These are phyloP conservation scores for Ambastaia sidthimunki DNA, from an alignment of 2,797 vertebrate species.

Conservation along the genomic window DNA sequence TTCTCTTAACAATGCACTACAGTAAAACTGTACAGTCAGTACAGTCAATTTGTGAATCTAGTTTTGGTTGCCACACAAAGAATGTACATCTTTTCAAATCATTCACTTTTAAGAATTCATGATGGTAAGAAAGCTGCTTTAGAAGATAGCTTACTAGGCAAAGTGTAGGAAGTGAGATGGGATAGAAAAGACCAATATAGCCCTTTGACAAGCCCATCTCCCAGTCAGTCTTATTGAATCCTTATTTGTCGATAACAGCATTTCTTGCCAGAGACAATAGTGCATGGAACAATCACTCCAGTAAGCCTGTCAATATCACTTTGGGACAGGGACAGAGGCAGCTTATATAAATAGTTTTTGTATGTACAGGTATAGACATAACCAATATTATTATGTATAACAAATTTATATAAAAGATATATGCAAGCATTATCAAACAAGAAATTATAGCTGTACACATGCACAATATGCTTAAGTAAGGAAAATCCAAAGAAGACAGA, in stretches of 20 bases:
- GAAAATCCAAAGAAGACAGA: conserved; percentile 45
- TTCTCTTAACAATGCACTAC: too few species aligned
- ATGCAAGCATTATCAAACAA: neutral
- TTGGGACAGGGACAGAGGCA: conserved; percentile 70
- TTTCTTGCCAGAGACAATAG: conserved; percentile 82
- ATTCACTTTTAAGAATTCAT: neutral
- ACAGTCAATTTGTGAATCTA: neutral
- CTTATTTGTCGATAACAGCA: conserved; percentile 80
- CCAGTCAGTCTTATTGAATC: conserved; percentile 76
- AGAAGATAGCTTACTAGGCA: neutral
- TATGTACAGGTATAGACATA: neutral
- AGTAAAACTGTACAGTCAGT: neutral
- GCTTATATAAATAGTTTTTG: conserved; percentile 35
- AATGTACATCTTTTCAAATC: neutral
- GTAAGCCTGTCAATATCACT: conserved; percentile 78
- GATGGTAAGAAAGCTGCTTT: neutral
- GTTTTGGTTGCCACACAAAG: neutral
- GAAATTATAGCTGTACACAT: too few species aligned
- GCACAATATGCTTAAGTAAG: too few species aligned
- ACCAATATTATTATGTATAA: neutral
- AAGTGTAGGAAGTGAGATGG: neutral
- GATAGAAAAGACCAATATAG: conserved; percentile 65
- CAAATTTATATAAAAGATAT: neutral
- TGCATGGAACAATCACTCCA: conserved; percentile 79
- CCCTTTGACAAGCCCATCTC: conserved; percentile 76